Evolutionary conservation across 2,797 vertebrate genomes (phyloP), one percentile per base, ranked within the genome.

Genomic region (Mus minutoides): DNA sequence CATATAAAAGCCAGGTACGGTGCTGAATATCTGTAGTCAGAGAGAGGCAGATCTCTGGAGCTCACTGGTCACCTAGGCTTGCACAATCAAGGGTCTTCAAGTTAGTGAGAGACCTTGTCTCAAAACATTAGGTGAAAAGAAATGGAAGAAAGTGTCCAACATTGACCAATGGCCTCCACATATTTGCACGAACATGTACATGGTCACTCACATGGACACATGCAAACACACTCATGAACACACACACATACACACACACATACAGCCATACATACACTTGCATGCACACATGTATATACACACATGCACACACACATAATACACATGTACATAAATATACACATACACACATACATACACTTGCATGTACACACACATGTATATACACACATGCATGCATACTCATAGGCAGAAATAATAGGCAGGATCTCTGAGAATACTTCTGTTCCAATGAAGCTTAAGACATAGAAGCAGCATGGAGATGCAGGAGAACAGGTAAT

Each of bases 401-500:
- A 67, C 29, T 13, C 67, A 80, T 2, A 75, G 71, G 78, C 16
- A 92, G 62, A 90, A 75, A 71, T 88, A 60, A 73, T 75, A 75
- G 29, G 22, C 9, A 19, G 12, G 4, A 29, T 40, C 34, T n/a
- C 21, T 24, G 1, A 6, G 7, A 58, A 84, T 9, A 17, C 17
- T 73, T 49, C 21, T 40, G 90, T 75, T 43, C 3, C 49, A 17
- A n/a, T 29, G n/a, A 80, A 71, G 75, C 21, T 64, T 52, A 37
- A 13, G 31, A 3, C 2, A 34, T 62, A 3, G 37, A 64, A 43
- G 26, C 6, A 34, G 37, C 0, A 0, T 34, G 19, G 22, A 2
- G 2, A 9, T 46, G 19, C 34, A 29, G 46, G 34, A 88, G 3
- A 69, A n/a, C 21, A 37, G 52, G n/a, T 6, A 8, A 37, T 0